phyloP scores from a whole-genome alignment of 2,888 invertebrate species.

The Aquatica leii region DNA sequence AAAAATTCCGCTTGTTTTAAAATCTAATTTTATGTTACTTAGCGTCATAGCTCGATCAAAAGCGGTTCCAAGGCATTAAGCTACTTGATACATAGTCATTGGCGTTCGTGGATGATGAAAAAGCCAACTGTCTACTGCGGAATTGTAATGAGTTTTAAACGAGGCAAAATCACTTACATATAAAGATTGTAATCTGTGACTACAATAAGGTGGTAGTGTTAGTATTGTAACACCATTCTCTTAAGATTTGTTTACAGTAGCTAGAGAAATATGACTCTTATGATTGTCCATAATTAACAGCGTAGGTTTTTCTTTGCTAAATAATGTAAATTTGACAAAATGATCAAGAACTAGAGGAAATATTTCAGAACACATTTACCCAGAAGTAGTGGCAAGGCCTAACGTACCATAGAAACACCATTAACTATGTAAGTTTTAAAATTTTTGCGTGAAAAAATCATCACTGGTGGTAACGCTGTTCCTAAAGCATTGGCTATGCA shows the following conservation, averaged over 20 bases:
- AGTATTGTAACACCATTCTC: slow-evolving; percentile 51
- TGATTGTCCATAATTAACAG: slow-evolving; percentile 54
- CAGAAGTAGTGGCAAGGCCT: slow-evolving; percentile 25
- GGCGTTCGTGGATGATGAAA: slow-evolving; percentile 53
- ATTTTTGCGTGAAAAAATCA: slow-evolving; percentile 7
- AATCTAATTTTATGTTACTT: slow-evolving; percentile 25
- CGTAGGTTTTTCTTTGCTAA: slow-evolving; percentile 45
- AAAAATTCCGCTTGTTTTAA: slow-evolving; percentile 27
- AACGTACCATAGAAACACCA: slow-evolving; percentile 27
- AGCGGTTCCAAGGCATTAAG: slow-evolving; percentile 20
- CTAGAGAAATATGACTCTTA: slow-evolving; percentile 49
- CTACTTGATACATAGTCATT: slow-evolving; percentile 48
- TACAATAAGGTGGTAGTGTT: slow-evolving; percentile 57
- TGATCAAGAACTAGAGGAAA: slow-evolving; percentile 37
- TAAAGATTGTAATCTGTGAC: slow-evolving; percentile 57
- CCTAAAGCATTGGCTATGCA: slow-evolving; percentile 9
- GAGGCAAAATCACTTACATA: slow-evolving; percentile 55
- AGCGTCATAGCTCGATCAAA: slow-evolving; percentile 24
- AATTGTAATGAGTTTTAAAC: slow-evolving; percentile 47
- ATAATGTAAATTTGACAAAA: slow-evolving; percentile 38
- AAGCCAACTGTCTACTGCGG: slow-evolving; percentile 47
- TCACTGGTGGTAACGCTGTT: slow-evolving; percentile 1
- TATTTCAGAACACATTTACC: slow-evolving; percentile 41
- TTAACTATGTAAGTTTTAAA: slow-evolving; percentile 14
- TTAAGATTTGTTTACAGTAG: slow-evolving; percentile 49